Conservation (phyloP, 2,888 invertebrate genomes). For the Thecophora atra region DNA sequence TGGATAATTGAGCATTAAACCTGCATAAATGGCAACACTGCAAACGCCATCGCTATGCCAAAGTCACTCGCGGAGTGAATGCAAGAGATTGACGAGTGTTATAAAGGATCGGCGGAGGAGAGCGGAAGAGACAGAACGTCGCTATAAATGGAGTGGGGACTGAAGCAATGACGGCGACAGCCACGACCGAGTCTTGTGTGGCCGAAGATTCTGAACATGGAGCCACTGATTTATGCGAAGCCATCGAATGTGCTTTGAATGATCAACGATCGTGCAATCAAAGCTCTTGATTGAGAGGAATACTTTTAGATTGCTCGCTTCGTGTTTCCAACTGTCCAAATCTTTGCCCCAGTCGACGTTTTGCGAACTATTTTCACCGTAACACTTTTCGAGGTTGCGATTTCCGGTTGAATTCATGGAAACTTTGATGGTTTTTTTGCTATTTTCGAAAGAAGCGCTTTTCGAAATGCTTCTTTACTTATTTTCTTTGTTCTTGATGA, state of each 20-base stretch:
- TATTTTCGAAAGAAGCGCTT: too few species aligned
- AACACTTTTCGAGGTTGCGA: slow-evolving; percentile 15
- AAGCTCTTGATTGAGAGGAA: neutral
- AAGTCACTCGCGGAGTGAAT: too few species aligned
- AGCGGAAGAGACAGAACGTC: too few species aligned
- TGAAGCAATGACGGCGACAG: too few species aligned
- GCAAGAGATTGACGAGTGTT: too few species aligned
- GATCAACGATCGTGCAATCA: slow-evolving; percentile 5
- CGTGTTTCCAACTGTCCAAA: neutral
- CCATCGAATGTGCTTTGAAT: neutral
- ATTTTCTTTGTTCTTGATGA: neutral
- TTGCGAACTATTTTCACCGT: slow-evolving; percentile 13
- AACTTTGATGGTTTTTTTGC: neutral
- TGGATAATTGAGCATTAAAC: slow-evolving; percentile 11
- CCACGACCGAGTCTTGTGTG: neutral
- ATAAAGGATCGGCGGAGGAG: neutral
- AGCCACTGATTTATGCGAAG: too few species aligned
- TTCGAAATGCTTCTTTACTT: too few species aligned
- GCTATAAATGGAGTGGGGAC: neutral
- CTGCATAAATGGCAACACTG: slow-evolving; percentile 27
- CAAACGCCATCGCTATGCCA: slow-evolving; percentile 8
- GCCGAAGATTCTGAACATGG: neutral
- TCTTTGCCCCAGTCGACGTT: neutral
- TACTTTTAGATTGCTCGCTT: neutral
- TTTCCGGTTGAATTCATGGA: slow-evolving; percentile 21